These are phyloP conservation scores for Coleophora flavipennella DNA, from an alignment of 2,888 invertebrate genomes.

Conservation along the genomic window DNA sequence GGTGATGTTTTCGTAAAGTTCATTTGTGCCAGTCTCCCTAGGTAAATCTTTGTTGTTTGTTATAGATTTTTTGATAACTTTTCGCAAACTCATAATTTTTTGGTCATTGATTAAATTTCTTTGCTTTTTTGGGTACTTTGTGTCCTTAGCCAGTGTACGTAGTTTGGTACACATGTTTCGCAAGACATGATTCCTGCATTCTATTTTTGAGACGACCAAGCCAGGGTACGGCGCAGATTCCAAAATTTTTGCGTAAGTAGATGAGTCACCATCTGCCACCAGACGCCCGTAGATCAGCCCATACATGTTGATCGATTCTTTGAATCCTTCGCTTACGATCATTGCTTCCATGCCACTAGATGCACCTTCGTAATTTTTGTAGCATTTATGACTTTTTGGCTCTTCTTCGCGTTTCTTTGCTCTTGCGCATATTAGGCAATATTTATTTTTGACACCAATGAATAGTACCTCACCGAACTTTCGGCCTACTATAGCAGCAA, in stretches of 20 bases:
- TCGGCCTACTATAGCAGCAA: conserved; percentile 13
- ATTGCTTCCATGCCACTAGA: conserved; percentile 30
- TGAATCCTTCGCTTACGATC: conserved; percentile 28
- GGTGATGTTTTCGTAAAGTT: not conserved
- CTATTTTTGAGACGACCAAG: conserved; percentile 15
- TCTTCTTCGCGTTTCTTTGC: not conserved
- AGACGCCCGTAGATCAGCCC: conserved; percentile 4
- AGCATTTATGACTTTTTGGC: conserved; percentile 20
- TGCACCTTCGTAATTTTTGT: conserved; percentile 26
- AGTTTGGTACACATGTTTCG: conserved; percentile 6
- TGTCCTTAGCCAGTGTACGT: not conserved
- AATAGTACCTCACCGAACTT: conserved; percentile 10
- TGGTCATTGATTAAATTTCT: conserved; percentile 1
- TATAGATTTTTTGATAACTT: not conserved
- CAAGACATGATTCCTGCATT: conserved; percentile 6
- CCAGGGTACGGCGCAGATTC: conserved; percentile 3
- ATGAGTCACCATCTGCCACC: conserved; percentile 7
- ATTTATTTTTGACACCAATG: conserved; percentile 14
- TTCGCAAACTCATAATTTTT: conserved; percentile 1
- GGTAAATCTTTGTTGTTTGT: conserved; percentile 1
- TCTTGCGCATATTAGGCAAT: conserved; percentile 4
- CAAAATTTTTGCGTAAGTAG: conserved; percentile 7
- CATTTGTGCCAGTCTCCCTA: not conserved
- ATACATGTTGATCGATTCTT: conserved; percentile 14
- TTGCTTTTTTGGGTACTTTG: conserved; percentile 2